Percentiles rank a stretch among this genome's conserved stretches.
phyloP scores from a whole-genome alignment of 2,888 invertebrate species.

The Limnephilus lunatus region DNA sequence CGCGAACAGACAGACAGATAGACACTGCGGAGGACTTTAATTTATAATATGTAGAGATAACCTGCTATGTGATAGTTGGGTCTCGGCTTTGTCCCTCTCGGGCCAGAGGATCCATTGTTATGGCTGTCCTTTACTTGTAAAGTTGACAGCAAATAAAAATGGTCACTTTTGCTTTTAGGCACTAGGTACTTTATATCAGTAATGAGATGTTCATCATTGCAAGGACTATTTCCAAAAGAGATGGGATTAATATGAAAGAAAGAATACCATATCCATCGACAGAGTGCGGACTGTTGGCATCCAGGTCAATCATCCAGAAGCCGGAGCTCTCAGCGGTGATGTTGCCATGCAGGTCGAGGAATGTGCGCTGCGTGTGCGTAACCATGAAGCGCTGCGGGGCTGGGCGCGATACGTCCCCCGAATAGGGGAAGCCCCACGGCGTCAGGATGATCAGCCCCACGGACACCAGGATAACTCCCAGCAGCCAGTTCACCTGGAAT shows the following conservation, averaged over 20 bases:
- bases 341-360: conserved; percentile 69
- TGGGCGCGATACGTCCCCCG: conserved; percentile 78
- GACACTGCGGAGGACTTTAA: too few species aligned
- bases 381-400: conserved; percentile 87
- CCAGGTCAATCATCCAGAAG: conserved; percentile 87
- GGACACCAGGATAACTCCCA: conserved; percentile 76
- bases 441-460: conserved; percentile 79
- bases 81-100: too few species aligned
- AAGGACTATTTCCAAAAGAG: too few species aligned
- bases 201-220: too few species aligned
- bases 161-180: too few species aligned
- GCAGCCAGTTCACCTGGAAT: conserved; percentile 68
- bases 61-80: too few species aligned
- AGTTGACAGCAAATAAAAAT: too few species aligned
- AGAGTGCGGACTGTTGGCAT: conserved; percentile 83
- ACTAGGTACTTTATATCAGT: too few species aligned
- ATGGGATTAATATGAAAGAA: not conserved
- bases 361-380: conserved; percentile 80
- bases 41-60: too few species aligned
- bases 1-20: too few species aligned
- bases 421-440: conserved; percentile 86
- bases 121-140: too few species aligned
- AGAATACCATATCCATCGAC: conserved; percentile 70
- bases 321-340: conserved; percentile 76
- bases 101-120: too few species aligned